phyloP scores from a whole-genome alignment of 1,140 invertebrate species.

The Kradibia gibbosae region DNA sequence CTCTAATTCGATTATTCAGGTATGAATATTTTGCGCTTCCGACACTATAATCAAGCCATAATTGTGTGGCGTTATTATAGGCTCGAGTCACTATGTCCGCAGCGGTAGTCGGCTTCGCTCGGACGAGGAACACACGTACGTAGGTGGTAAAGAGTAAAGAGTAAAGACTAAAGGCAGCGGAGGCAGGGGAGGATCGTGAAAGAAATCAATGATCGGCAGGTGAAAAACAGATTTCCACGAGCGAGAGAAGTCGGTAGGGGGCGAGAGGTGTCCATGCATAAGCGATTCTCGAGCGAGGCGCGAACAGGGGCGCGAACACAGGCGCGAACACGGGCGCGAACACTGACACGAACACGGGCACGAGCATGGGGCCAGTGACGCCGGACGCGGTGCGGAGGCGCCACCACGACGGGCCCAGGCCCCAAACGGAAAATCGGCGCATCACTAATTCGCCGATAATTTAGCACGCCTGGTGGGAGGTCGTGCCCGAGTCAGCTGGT shows the following conservation, averaged over 20 bases:
- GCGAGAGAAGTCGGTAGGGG: no score
- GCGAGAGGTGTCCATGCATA: no score
- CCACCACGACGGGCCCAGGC: neutral
- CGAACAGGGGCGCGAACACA: neutral
- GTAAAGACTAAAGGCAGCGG: no score
- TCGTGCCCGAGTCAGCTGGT: neutral
- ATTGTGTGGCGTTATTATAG: neutral
- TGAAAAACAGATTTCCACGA: no score
- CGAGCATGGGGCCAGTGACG: neutral
- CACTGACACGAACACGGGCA: neutral
- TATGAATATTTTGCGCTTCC: neutral
- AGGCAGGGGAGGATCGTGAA: no score
- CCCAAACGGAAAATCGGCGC: slow-evolving; percentile 32
- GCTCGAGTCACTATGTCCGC: neutral
- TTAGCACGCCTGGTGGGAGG: slow-evolving; percentile 45
- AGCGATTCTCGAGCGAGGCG: neutral
- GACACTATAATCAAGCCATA: neutral
- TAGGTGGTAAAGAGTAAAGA: no score
- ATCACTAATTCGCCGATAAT: slow-evolving; percentile 46
- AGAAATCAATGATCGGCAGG: no score
- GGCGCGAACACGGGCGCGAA: neutral
- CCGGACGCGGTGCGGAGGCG: neutral
- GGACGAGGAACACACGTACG: no score
- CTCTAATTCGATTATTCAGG: slow-evolving; percentile 15
- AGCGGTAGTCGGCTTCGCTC: no score